These are phyloP conservation scores for Hyles vespertilio DNA, from an alignment of 1,140 invertebrate genomes.

Conservation along the genomic window DNA sequence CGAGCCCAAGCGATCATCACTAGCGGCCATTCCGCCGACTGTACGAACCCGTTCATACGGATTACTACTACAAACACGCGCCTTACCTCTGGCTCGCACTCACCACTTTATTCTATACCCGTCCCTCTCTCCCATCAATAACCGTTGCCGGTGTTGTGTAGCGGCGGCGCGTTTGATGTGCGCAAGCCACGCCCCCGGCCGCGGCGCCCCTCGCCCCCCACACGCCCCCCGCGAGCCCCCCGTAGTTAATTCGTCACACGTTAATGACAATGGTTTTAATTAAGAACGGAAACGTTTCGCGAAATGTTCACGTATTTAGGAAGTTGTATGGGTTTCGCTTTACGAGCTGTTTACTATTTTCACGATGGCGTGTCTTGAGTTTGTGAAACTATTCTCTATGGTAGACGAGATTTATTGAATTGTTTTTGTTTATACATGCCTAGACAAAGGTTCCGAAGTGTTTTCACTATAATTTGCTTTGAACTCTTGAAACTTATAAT, in stretches of 20 bases:
- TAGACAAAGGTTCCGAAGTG: too few relatives aligned
- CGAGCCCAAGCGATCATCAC: slow-evolving; percentile 34
- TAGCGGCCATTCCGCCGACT: slow-evolving; percentile 56
- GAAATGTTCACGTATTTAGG: slow-evolving; percentile 13
- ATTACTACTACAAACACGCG: slow-evolving; percentile 55
- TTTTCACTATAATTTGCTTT: too few relatives aligned
- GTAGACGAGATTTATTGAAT: too few relatives aligned
- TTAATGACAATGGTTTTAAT: slow-evolving; percentile 72
- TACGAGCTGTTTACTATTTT: too few relatives aligned
- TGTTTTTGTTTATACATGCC: too few relatives aligned
- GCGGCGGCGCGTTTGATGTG: slow-evolving; percentile 62
- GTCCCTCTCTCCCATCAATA: slow-evolving; percentile 44
- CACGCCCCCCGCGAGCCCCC: slow-evolving; percentile 29
- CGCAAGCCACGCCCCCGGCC: slow-evolving; percentile 44
- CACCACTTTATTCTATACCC: not conserved
- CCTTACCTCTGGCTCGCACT: slow-evolving; percentile 31
- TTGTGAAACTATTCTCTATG: too few relatives aligned
- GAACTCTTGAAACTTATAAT: too few relatives aligned
- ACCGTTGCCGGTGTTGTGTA: slow-evolving; percentile 42
- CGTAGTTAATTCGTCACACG: slow-evolving; percentile 66
- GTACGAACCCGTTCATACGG: slow-evolving; percentile 61
- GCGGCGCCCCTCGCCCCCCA: slow-evolving; percentile 27
- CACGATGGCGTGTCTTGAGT: too few relatives aligned
- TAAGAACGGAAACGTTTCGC: slow-evolving; percentile 47
- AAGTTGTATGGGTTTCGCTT: slow-evolving; percentile 1